Percentiles rank a stretch among this genome's conserved stretches.
Conservation (phyloP, 2,113 vertebrate species). For the Oncorhynchus clarkii region DNA sequence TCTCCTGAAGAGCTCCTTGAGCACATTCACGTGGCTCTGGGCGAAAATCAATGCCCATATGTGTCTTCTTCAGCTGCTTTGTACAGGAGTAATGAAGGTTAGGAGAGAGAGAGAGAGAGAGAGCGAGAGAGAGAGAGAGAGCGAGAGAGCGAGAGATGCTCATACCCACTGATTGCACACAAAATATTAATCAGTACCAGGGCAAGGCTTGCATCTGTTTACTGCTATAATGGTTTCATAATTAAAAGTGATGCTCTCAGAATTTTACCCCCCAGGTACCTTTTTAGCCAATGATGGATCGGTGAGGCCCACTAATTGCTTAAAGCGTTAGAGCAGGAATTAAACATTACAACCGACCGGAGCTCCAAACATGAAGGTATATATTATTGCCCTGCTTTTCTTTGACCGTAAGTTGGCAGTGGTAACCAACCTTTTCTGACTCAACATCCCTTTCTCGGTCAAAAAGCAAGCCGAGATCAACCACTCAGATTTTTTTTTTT, state of each 20-base stretch:
- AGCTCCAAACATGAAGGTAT: constrained; percentile 41
- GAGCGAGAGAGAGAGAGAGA: neutral
- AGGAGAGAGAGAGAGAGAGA: constrained; percentile 21
- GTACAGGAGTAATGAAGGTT: constrained; percentile 48
- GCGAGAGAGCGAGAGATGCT: constrained; percentile 3
- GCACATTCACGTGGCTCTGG: constrained; percentile 71
- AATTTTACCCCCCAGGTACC: constrained; percentile 57
- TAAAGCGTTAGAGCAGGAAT: constrained; percentile 47
- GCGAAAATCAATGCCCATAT: constrained; percentile 79
- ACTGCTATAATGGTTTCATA: constrained; percentile 63
- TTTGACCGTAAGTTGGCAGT: constrained; percentile 55
- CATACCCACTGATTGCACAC: constrained; percentile 44
- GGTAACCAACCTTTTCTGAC: too few species aligned
- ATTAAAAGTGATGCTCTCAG: constrained; percentile 59
- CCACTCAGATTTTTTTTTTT: too few species aligned
- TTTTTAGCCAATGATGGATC: constrained; percentile 52
- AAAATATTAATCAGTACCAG: constrained; percentile 58
- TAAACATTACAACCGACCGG: constrained; percentile 53
- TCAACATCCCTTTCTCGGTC: too few species aligned
- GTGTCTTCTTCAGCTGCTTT: constrained; percentile 74
- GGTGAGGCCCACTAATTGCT: constrained; percentile 55
- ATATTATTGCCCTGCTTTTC: constrained; percentile 30
- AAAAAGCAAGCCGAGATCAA: too few species aligned
- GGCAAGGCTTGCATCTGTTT: constrained; percentile 51
- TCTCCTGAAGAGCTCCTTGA: constrained; percentile 65